phyloP scores from a whole-genome alignment of 2,797 vertebrate genomes.

The Sphenodon punctatus region DNA sequence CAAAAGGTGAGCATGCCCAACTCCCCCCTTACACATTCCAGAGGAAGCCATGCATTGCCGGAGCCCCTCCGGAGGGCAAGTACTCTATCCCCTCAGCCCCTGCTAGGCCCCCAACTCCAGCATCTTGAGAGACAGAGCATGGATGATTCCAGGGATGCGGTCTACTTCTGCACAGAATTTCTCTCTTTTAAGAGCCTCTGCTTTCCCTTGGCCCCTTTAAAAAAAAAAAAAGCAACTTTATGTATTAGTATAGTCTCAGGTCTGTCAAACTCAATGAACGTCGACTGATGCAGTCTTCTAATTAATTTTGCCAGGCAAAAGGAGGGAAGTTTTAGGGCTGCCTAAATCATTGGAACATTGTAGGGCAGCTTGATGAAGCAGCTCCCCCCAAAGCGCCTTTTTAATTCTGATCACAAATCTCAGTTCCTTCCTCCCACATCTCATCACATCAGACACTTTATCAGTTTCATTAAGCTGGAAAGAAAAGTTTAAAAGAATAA shows the following conservation, averaged over 20 bases:
- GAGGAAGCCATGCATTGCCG: too few relatives aligned
- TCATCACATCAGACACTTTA: not conserved
- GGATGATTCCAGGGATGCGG: not conserved
- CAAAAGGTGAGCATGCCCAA: too few relatives aligned
- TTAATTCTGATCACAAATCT: not conserved
- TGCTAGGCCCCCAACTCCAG: too few relatives aligned
- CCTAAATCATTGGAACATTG: not conserved
- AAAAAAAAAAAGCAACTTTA: not conserved
- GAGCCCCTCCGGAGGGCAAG: too few relatives aligned
- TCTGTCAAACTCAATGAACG: slow-evolving; percentile 29
- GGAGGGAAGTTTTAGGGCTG: not conserved
- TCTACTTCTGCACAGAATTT: not conserved
- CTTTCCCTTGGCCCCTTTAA: not conserved
- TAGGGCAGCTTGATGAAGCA: not conserved
- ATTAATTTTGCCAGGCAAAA: slow-evolving; percentile 17
- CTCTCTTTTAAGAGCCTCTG: not conserved
- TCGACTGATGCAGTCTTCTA: slow-evolving; percentile 21
- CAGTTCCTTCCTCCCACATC: not conserved
- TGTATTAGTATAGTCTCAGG: slow-evolving; percentile 11
- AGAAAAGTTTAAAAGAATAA: not conserved
- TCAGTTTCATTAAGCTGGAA: not conserved
- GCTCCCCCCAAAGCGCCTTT: not conserved
- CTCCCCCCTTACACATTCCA: not conserved
- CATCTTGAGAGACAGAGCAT: not conserved
- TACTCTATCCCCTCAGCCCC: too few relatives aligned